Conservation (phyloP, 2,888 invertebrate genomes). For the Spicauda simplicius region DNA sequence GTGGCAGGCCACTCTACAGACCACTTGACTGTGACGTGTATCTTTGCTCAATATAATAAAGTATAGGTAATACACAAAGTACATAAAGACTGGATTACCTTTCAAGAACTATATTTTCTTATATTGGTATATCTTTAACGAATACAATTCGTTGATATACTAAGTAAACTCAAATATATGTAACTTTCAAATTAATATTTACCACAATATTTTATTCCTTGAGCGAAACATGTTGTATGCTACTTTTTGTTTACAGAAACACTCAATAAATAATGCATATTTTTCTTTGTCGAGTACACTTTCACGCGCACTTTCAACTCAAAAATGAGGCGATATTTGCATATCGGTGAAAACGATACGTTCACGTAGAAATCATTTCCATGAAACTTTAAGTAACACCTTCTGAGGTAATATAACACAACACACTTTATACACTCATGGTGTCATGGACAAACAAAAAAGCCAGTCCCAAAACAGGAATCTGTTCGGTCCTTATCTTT, state of each 20-base stretch:
- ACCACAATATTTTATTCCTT: too few species aligned
- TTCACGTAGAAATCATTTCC: neutral
- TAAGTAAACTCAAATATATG: too few species aligned
- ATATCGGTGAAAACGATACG: constrained; percentile 1
- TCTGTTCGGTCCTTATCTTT: too few species aligned
- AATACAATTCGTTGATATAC: too few species aligned
- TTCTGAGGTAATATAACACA: too few species aligned
- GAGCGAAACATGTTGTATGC: neutral
- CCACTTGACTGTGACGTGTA: neutral
- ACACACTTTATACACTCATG: too few species aligned
- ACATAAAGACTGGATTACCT: neutral
- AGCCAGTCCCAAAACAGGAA: too few species aligned
- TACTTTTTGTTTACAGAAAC: neutral
- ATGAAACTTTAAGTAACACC: too few species aligned
- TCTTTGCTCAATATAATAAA: neutral
- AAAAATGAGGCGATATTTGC: constrained; percentile 23
- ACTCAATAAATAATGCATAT: constrained; percentile 12
- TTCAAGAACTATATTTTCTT: neutral
- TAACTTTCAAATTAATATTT: too few species aligned
- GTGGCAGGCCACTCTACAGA: neutral
- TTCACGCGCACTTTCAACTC: constrained; percentile 18
- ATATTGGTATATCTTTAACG: neutral
- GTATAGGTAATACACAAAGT: neutral
- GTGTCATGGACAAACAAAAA: too few species aligned
- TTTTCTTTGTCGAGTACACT: constrained; percentile 12